A percentile compares a stretch with the other conserved stretches of the same genome.
These are phyloP conservation scores for Onchidella celtica DNA, from an alignment of 2,888 invertebrate species.

Conservation along the genomic window DNA sequence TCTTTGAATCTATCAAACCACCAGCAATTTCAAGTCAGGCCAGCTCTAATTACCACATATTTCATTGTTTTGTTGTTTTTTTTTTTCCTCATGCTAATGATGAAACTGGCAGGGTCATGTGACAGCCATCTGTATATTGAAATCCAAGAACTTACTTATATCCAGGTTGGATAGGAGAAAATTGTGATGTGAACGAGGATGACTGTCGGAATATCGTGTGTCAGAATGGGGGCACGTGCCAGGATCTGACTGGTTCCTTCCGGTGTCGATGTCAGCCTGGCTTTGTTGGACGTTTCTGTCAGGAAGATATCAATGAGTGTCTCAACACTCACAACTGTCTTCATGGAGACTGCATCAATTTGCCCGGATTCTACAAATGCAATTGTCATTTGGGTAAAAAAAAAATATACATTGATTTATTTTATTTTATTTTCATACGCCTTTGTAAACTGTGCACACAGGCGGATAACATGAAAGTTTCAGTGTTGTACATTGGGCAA, in stretches of 20 bases:
- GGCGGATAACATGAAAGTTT: too few relatives aligned
- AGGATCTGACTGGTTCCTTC: background rate
- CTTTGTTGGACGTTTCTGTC: background rate
- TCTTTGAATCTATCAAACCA: too few relatives aligned
- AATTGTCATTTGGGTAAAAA: slow-evolving; percentile 8
- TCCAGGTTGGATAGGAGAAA: slow-evolving; percentile 22
- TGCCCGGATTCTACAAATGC: slow-evolving; percentile 17
- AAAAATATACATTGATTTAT: too few relatives aligned
- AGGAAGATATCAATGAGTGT: slow-evolving; percentile 31
- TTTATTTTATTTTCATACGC: background rate
- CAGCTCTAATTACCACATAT: background rate
- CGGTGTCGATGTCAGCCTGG: slow-evolving; percentile 3
- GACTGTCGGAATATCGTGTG: slow-evolving; percentile 2
- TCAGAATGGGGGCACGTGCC: slow-evolving; percentile 23
- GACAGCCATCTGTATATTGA: too few relatives aligned
- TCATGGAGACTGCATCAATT: slow-evolving; percentile 29
- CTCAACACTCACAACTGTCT: background rate
- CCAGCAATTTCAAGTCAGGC: too few relatives aligned
- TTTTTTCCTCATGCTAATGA: background rate
- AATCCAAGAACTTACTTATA: background rate
- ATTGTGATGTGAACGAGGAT: slow-evolving; percentile 11
- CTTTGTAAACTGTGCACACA: too few relatives aligned
- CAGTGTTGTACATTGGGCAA: too few relatives aligned
- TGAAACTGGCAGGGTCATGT: background rate
- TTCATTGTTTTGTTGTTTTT: too few relatives aligned